Conservation (phyloP, 2,888 invertebrate species). For the Belgica antarctica region DNA sequence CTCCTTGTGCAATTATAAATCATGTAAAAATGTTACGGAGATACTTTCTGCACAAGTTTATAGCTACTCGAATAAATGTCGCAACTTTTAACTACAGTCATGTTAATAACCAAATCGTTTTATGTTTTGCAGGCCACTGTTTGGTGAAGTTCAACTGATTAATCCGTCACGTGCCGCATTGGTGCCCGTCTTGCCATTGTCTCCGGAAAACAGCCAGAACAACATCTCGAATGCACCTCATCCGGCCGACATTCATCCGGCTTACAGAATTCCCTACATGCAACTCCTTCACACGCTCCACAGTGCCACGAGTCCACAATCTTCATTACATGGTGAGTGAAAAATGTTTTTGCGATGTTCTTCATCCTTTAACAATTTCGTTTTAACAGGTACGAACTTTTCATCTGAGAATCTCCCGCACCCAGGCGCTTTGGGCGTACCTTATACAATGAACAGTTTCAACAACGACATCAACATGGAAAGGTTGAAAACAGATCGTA, state of each 20-base stretch:
- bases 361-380: conserved; percentile 53
- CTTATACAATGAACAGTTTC: conserved; percentile 63
- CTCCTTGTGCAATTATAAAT: neutral
- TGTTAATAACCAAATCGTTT: neutral
- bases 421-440: conserved; percentile 50
- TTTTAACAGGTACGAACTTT: conserved; percentile 62
- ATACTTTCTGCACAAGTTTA: neutral
- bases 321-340: conserved; percentile 68
- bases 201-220: conserved; percentile 56
- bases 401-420: conserved; percentile 62
- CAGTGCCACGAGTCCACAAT: conserved; percentile 62
- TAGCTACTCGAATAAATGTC: neutral
- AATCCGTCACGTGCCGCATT: conserved; percentile 55
- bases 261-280: conserved; percentile 73
- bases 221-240: conserved; percentile 56
- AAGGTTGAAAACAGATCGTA: conserved; percentile 49
- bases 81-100: neutral
- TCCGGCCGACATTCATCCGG: conserved; percentile 61
- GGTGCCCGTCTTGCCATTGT: conserved; percentile 55
- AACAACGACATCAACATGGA: conserved; percentile 82
- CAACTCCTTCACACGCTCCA: conserved; percentile 74
- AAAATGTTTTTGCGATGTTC: neutral
- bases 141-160: conserved; percentile 54
- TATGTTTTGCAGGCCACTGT: conserved; percentile 48
- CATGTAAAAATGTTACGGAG: conserved; percentile 3